Conservation (phyloP, 2,797 vertebrate genomes). For the Natrix natrix region DNA sequence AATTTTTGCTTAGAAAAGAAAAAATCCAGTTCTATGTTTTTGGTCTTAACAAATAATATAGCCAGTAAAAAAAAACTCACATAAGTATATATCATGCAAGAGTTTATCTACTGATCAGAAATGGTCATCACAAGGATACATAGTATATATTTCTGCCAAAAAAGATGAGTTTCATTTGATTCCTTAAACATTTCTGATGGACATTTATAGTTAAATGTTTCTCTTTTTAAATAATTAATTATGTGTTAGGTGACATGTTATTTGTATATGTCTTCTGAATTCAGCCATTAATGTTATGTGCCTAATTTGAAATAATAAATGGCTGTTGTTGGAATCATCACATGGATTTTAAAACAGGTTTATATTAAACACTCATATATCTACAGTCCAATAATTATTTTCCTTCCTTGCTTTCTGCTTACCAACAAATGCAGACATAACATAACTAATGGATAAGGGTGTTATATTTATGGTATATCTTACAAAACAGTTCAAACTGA, state of each 20-base stretch:
- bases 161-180: conserved; percentile 18
- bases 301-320: conserved; percentile 26
- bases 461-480: not conserved
- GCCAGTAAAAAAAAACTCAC: not conserved
- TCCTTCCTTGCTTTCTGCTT: not conserved
- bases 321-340: conserved; percentile 19
- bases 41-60: not conserved
- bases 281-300: conserved; percentile 17
- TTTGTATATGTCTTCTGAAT: conserved; percentile 34
- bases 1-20: not conserved
- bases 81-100: not conserved
- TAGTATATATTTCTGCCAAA: not conserved
- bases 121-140: not conserved
- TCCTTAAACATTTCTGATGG: not conserved
- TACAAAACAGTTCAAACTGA: not conserved
- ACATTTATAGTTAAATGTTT: not conserved
- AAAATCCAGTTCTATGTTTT: not conserved
- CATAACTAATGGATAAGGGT: not conserved
- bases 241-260: conserved; percentile 1
- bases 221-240: not conserved
- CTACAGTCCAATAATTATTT: not conserved
- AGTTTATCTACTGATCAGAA: conserved; percentile 13
- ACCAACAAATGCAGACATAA: not conserved
- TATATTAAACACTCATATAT: conserved; percentile 17
- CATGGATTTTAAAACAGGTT: conserved; percentile 10